These are phyloP conservation scores for Anoplophora glabripennis DNA, from an alignment of 1,140 invertebrate genomes.

Conservation along the genomic window DNA sequence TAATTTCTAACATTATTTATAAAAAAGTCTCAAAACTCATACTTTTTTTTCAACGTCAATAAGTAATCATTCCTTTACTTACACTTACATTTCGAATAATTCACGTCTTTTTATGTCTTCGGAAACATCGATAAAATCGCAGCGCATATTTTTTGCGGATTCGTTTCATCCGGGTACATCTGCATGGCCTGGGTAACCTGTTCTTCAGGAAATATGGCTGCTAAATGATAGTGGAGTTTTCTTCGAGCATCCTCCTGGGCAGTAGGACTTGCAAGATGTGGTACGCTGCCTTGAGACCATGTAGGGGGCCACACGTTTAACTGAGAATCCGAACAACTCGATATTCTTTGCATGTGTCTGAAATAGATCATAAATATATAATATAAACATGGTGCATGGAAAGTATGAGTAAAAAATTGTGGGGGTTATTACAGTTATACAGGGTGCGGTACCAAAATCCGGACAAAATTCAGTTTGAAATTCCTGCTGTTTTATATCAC, in stretches of 20 bases:
- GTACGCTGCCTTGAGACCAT: constrained; percentile 32
- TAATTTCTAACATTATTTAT: too few relatives aligned
- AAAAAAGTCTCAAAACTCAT: too few relatives aligned
- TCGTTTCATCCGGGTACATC: constrained; percentile 80
- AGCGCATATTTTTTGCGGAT: constrained; percentile 85
- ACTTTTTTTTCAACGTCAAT: too few relatives aligned
- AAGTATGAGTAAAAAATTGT: too few relatives aligned
- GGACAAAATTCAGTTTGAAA: too few relatives aligned
- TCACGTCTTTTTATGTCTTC: constrained; percentile 45
- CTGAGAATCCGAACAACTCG: constrained; percentile 64
- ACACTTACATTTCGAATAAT: not conserved
- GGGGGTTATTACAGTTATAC: too few relatives aligned
- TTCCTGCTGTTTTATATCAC: too few relatives aligned
- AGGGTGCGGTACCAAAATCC: too few relatives aligned
- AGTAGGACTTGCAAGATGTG: constrained; percentile 50
- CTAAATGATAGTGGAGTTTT: constrained; percentile 78
- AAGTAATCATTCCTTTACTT: not conserved
- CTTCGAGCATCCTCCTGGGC: constrained; percentile 65
- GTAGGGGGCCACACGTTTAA: constrained; percentile 54
- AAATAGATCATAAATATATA: not conserved
- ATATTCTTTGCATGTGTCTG: constrained; percentile 53
- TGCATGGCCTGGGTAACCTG: constrained; percentile 83
- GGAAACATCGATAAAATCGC: constrained; percentile 77
- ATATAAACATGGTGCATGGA: too few relatives aligned
- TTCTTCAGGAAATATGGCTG: constrained; percentile 83